Evolutionary conservation across 1,140 invertebrate species (phyloP).

Genomic region (Aricia agestis): DNA sequence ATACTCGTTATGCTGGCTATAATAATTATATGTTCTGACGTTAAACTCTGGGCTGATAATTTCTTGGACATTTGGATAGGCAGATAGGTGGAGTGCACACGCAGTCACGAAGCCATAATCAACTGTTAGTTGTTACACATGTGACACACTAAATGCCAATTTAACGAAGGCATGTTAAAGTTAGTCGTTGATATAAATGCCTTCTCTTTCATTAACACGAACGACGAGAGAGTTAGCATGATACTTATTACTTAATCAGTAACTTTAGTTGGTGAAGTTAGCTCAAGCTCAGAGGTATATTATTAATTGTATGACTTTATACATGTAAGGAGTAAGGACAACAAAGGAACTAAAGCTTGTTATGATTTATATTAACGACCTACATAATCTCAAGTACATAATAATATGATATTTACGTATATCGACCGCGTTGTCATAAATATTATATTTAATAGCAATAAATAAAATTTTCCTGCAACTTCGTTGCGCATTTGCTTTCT

Average conservation of each 20-base stretch:
- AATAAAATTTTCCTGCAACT: no score
- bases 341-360: neutral
- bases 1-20: neutral
- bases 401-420: no score
- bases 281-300: no score
- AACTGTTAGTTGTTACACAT: neutral
- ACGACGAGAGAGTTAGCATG: no score
- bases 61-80: slow-evolving; percentile 26
- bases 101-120: slow-evolving; percentile 30
- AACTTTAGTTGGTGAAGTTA: no score
- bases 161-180: neutral
- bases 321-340: neutral
- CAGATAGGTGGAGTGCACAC: slow-evolving; percentile 23
- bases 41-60: slow-evolving; percentile 28
- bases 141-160: neutral
- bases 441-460: no score
- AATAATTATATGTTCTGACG: slow-evolving; percentile 6
- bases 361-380: neutral
- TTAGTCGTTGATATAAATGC: no score
- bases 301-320: neutral
- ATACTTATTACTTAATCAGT: no score
- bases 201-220: no score
- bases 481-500: no score
- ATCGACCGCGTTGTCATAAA: no score
- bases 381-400: neutral